phyloP scores from a whole-genome alignment of 1,140 invertebrate species.

The Lysiphlebus fabarum region DNA sequence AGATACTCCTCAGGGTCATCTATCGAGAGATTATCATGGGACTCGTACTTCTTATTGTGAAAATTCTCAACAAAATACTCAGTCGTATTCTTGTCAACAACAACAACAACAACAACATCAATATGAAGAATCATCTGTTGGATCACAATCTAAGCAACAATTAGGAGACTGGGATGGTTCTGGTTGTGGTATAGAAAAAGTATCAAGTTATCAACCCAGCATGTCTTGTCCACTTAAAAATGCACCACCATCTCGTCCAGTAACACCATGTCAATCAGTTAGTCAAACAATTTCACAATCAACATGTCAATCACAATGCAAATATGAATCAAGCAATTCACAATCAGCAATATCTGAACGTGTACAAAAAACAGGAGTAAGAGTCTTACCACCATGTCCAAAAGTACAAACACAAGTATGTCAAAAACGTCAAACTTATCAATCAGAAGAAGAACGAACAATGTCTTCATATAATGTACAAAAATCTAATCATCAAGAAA shows the following conservation, averaged over 20 bases:
- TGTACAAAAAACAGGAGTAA: conserved; percentile 34
- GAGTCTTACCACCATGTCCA: conserved; percentile 34
- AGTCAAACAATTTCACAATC: no score
- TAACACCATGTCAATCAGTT: no score
- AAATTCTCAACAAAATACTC: conserved; percentile 35
- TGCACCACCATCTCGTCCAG: no score
- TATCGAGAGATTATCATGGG: conserved; percentile 18
- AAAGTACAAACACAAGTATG: conserved; percentile 19
- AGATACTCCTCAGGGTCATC: conserved; percentile 40
- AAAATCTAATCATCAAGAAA: conserved; percentile 10
- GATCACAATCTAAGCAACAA: conserved; percentile 26
- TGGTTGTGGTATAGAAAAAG: conserved; percentile 39
- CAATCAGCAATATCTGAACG: conserved; percentile 33
- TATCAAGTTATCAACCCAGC: conserved; percentile 26
- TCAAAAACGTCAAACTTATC: conserved; percentile 42
- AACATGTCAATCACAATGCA: no score
- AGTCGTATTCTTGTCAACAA: conserved; percentile 25
- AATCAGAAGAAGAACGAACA: conserved; percentile 30
- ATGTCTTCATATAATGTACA: conserved; percentile 17
- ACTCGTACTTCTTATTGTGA: conserved; percentile 17
- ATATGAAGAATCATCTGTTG: conserved; percentile 19
- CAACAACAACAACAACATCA: conserved; percentile 35
- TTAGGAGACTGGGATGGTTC: no score
- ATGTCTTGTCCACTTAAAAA: conserved; percentile 30
- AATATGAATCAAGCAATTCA: background rate